These are phyloP conservation scores for Catocala sponsa DNA, from an alignment of 2,888 invertebrate genomes.

Conservation along the genomic window DNA sequence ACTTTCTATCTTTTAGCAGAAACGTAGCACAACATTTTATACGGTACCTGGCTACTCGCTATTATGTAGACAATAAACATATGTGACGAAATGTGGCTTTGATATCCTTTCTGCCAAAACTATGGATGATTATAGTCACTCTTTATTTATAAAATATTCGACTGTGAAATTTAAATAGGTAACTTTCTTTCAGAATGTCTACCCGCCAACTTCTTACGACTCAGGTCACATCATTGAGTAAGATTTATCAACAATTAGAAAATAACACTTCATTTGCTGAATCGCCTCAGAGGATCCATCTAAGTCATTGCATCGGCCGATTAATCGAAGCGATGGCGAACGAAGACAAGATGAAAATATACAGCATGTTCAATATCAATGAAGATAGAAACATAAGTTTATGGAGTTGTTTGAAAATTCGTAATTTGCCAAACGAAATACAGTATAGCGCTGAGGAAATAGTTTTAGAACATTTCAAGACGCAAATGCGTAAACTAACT, in stretches of 20 bases:
- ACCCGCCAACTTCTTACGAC: constrained; percentile 54
- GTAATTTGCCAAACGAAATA: constrained; percentile 59
- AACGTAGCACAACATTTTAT: too few species aligned
- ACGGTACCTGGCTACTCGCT: too few species aligned
- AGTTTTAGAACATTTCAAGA: constrained; percentile 53
- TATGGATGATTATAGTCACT: too few species aligned
- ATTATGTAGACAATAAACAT: too few species aligned
- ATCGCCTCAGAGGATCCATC: constrained; percentile 69
- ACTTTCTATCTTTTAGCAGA: too few species aligned
- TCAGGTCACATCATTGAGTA: constrained; percentile 64
- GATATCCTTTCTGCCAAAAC: too few species aligned
- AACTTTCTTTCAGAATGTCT: constrained; percentile 58
- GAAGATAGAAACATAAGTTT: constrained; percentile 59
- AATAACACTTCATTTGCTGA: constrained; percentile 50
- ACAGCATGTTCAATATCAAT: constrained; percentile 58
- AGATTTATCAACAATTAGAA: constrained; percentile 66
- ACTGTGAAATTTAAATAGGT: not conserved
- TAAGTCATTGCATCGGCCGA: constrained; percentile 59
- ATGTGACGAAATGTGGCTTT: too few species aligned
- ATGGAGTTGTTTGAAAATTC: constrained; percentile 66
- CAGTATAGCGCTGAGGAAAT: constrained; percentile 51
- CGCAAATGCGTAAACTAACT: constrained; percentile 31
- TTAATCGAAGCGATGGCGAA: constrained; percentile 62
- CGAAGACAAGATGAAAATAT: constrained; percentile 65
- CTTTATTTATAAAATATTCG: too few species aligned